phyloP scores from a whole-genome alignment of 2,113 vertebrate species.

The Anthoscopus minutus region DNA sequence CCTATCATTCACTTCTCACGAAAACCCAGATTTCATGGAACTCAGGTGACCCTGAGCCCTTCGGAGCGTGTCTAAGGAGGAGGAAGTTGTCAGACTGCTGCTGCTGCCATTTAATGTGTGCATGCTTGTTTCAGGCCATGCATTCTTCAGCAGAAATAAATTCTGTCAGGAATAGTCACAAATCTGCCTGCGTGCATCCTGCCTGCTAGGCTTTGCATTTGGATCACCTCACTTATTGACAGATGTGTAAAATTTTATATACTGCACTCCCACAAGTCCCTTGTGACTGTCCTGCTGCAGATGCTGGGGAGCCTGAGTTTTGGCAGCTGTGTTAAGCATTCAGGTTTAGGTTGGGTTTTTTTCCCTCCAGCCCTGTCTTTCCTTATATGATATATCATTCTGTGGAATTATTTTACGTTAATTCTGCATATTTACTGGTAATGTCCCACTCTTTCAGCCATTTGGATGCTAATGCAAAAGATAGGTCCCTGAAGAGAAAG shows the following conservation, averaged over 20 bases:
- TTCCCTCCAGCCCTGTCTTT: constrained; percentile 6
- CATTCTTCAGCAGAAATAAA: constrained; percentile 44
- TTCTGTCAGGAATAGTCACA: constrained; percentile 28
- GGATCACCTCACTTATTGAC: constrained; percentile 60
- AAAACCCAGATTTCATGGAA: not conserved
- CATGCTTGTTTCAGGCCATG: not conserved
- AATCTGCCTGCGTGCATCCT: constrained; percentile 34
- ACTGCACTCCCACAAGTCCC: constrained; percentile 56
- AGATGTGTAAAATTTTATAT: constrained; percentile 62
- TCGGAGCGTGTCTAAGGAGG: not conserved
- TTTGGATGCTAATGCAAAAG: constrained; percentile 19
- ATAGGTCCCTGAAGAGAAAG: not conserved
- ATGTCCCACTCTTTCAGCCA: not conserved
- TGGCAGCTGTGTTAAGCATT: constrained; percentile 55
- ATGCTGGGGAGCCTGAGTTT: constrained; percentile 46
- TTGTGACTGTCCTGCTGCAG: constrained; percentile 41
- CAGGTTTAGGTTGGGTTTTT: not conserved
- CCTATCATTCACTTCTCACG: not conserved
- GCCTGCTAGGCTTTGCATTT: constrained; percentile 51
- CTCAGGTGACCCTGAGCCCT: not conserved
- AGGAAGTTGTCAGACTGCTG: not conserved
- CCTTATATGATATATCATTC: constrained; percentile 21
- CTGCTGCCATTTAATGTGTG: not conserved
- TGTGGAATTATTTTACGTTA: constrained; percentile 11
- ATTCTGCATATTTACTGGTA: constrained; percentile 27